These are phyloP conservation scores for Physella acuta DNA, from an alignment of 1,140 invertebrate genomes.

Conservation along the genomic window DNA sequence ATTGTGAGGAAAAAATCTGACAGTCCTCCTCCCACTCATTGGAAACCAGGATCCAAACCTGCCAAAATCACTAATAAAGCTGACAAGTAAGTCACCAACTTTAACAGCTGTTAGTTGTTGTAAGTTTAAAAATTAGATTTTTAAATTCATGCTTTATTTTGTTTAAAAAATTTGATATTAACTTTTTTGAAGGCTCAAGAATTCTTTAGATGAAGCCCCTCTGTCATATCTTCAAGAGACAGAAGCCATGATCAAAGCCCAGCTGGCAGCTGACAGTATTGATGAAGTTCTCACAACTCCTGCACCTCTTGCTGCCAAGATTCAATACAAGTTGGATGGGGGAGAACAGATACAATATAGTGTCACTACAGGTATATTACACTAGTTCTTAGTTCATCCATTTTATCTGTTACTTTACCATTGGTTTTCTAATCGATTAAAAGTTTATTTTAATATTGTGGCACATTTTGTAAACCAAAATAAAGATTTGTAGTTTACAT, in stretches of 20 bases:
- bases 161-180: neutral
- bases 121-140: neutral
- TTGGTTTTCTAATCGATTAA: too few relatives aligned
- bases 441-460: too few relatives aligned
- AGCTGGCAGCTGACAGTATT: constrained; percentile 18
- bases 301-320: neutral
- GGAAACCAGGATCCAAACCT: constrained; percentile 50
- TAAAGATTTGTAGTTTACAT: too few relatives aligned
- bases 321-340: constrained; percentile 17
- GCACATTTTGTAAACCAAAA: too few relatives aligned
- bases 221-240: constrained; percentile 20
- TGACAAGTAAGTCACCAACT: neutral
- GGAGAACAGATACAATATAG: constrained; percentile 23
- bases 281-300: constrained; percentile 11
- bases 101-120: neutral
- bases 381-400: neutral
- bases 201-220: constrained; percentile 20
- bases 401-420: neutral
- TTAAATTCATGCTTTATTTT: neutral
- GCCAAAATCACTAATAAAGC: constrained; percentile 28
- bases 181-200: neutral
- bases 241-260: constrained; percentile 22
- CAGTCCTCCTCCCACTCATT: constrained; percentile 53
- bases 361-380: constrained; percentile 10
- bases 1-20: constrained; percentile 41